phyloP scores from a whole-genome alignment of 2,797 vertebrate genomes.

The Anableps anableps region DNA sequence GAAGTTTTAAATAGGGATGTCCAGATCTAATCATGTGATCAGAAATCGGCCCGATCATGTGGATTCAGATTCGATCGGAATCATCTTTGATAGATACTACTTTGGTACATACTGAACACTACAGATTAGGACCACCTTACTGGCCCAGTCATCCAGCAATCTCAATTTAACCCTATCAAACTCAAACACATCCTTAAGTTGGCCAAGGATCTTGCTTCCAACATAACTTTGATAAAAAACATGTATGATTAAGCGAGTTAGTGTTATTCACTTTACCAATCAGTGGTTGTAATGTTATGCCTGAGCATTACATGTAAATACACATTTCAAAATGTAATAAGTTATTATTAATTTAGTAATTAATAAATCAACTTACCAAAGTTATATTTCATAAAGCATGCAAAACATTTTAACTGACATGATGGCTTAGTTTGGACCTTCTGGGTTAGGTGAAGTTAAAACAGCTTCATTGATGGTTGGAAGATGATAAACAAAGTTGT shows the following conservation, averaged over 20 bases:
- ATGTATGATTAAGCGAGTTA: background rate
- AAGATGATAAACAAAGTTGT: background rate
- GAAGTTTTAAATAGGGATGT: too few species aligned
- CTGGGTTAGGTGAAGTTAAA: background rate
- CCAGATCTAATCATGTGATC: too few species aligned
- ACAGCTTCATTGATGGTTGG: background rate
- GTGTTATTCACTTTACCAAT: background rate
- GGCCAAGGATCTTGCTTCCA: background rate
- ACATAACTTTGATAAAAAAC: background rate
- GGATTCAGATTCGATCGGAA: too few species aligned
- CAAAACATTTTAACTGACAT: slow-evolving; percentile 4
- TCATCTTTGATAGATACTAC: too few species aligned
- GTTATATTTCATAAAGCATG: background rate
- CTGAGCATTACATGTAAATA: background rate
- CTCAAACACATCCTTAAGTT: background rate
- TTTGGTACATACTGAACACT: too few species aligned
- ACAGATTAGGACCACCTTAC: too few species aligned
- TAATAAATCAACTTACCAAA: background rate
- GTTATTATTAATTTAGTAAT: background rate
- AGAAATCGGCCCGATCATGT: too few species aligned
- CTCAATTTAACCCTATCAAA: too few species aligned
- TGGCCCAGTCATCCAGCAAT: too few species aligned
- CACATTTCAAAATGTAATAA: background rate
- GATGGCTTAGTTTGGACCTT: background rate
- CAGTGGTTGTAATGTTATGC: background rate